Evolutionary conservation across 2,888 invertebrate genomes (phyloP), one percentile per base, ranked within the genome.

Genomic region (Linnaemya tessellans): DNA sequence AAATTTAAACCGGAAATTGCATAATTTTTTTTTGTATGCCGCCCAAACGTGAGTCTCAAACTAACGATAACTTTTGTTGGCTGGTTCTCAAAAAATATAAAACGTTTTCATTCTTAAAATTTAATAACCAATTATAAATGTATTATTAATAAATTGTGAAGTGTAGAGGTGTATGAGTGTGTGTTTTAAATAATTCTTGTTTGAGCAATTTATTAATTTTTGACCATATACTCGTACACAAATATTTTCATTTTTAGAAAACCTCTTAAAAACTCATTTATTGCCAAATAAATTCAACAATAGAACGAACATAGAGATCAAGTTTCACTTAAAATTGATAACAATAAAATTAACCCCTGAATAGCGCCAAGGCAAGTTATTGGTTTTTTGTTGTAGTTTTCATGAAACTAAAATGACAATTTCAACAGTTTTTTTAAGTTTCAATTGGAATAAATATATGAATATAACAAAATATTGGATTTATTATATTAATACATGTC

Each of bases 1-100:
- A 54, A 41, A 54, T 41, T 35, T 35, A 15, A 22, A 73, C 51
- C 80, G 84, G 84, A 84, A 84, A 80, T 84, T 80, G 84, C 80
- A 80, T 80, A 84, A 84, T 67, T 62, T 80, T 70, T 43, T n/a
- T n/a, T 65, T 58, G 41, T 46, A 22, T 51, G 20, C 51, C 58
- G n/a, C 25, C 10, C n/a, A n/a, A 70, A 71, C 64, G 64, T 80
- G 71, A 65, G 41, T 18, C 49, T 20, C 49, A 46, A 51, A 18
- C 8, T 38, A 74, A 49, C 30, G 25, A 54, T 46, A 56, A 4
- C 4, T 22, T 18, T 65, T 60, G 22, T 46, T 73, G 30, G 9
- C 22, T 15, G 1, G 20, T 43, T 30, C 15, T 56, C 13, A 15
- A 51, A 62, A 70, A 1, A 25, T 11, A 70, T 22, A n/a, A 20